Conservation (phyloP, 2,797 vertebrate species). For the Macrochelys suwanniensis region DNA sequence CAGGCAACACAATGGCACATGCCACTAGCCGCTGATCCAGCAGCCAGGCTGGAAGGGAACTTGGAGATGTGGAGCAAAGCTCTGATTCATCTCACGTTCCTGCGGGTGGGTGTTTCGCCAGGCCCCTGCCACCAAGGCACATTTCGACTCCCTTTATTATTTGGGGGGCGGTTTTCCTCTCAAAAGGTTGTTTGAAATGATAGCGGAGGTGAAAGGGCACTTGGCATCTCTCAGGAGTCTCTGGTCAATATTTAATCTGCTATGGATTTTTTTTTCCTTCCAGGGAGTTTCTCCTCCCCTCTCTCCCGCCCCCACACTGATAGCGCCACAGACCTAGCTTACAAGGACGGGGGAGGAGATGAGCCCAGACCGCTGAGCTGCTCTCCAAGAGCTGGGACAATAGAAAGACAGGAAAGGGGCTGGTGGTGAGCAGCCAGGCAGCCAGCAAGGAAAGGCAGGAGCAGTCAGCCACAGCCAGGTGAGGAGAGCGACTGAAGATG, state of each 20-base stretch:
- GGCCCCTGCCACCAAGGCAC: slow-evolving; percentile 58
- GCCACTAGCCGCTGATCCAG: not conserved
- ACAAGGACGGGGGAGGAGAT: slow-evolving; percentile 5
- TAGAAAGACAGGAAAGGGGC: not conserved
- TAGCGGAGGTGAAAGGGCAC: slow-evolving; percentile 82
- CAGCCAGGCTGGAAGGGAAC: not conserved
- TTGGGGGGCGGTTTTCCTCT: not conserved
- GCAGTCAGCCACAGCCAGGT: not conserved
- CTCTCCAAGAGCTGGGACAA: slow-evolving; percentile 49
- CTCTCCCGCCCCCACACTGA: slow-evolving; percentile 64
- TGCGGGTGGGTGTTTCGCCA: slow-evolving; percentile 44
- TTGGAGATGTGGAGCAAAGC: no score
- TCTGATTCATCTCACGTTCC: not conserved
- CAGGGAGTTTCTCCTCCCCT: slow-evolving; percentile 77
- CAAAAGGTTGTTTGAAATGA: slow-evolving; percentile 70
- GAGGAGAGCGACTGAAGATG: slow-evolving; percentile 80
- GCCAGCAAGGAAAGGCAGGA: not conserved
- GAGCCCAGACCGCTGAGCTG: slow-evolving; percentile 11
- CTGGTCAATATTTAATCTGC: slow-evolving; percentile 84
- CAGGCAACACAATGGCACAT: not conserved
- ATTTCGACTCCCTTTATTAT: slow-evolving; percentile 65
- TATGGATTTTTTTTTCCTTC: slow-evolving; percentile 72
- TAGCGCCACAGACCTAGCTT: slow-evolving; percentile 51
- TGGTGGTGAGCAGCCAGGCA: not conserved
- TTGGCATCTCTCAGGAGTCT: slow-evolving; percentile 75